Evolutionary conservation across 2,888 invertebrate genomes (phyloP), one percentile per base, ranked within the genome.

Genomic region (Ichneumon xanthorius): DNA sequence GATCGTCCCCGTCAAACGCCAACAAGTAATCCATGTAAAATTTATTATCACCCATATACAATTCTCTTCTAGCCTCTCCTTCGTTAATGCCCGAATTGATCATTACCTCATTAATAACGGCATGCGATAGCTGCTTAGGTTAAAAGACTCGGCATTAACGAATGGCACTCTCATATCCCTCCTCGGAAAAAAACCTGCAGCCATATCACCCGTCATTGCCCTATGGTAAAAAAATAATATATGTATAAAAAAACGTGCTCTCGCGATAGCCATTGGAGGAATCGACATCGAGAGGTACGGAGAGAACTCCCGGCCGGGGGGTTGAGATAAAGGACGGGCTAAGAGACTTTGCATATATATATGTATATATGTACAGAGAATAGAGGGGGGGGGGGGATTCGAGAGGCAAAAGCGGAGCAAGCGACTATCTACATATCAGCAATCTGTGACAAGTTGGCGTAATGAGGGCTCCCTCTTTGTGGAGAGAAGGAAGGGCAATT

Each of bases 391-490:
- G 45, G 45, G 14, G 45, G 14, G 45, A 45, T 45, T 45, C 45
- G 22, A 76, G 80, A 71, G 84, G 45, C 71, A 84, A 78, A 81
- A 87, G 87, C 75, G 70, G 86, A 88, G 86, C 86, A 87, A 88
- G 87, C 84, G 89, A 88, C 88, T 90, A 91, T 90, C 90, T 89
- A 87, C 89, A 90, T 90, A 91, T 92, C 92, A 88, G 89, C 88
- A 89, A 92, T 91, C 92, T 90, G 90, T 91, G 92, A 91, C 91
- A 91, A 92, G 91, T 92, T 92, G 90, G 91, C 90, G 91, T 92
- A 91, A 92, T 91, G 92, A 92, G 91, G 91, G 89, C 89, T 89
- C 88, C 89, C 89, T 89, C 89, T 89, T 89, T 89, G 90, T 85
- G 86, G 87, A 88, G 88, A 88, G 88, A 88, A 88, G 78, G 80